phyloP scores from a whole-genome alignment of 2,888 invertebrate species.

The Drosophila melanosoma region DNA sequence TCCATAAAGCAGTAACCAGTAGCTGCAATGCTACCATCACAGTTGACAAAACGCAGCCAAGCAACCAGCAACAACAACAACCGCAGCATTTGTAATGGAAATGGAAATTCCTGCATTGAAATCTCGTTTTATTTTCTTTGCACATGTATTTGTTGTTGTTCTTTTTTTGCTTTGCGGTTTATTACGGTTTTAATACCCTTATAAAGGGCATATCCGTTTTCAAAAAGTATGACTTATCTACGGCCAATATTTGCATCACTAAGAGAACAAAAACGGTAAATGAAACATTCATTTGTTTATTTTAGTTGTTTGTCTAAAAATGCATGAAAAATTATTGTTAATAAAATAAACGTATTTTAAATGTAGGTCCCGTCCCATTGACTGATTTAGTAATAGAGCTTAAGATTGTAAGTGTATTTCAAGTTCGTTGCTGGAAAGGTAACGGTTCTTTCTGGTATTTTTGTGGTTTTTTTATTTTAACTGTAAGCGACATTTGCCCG shows the following conservation, averaged over 20 bases:
- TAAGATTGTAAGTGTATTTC: slow-evolving; percentile 9
- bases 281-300: background rate
- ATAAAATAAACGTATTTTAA: background rate
- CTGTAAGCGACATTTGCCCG: slow-evolving; percentile 59
- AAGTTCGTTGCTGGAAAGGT: background rate
- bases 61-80: slow-evolving; percentile 47
- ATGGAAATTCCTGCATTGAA: slow-evolving; percentile 77
- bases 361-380: background rate
- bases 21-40: slow-evolving; percentile 48
- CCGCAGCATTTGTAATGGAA: slow-evolving; percentile 72
- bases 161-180: slow-evolving; percentile 56
- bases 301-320: background rate
- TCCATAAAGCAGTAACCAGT: slow-evolving; percentile 37
- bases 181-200: slow-evolving; percentile 40
- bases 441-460: background rate
- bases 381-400: background rate
- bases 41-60: slow-evolving; percentile 71
- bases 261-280: background rate
- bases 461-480: slow-evolving; percentile 25
- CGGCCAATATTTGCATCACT: background rate
- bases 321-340: background rate
- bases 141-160: slow-evolving; percentile 25
- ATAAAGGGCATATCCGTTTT: background rate
- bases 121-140: slow-evolving; percentile 67
- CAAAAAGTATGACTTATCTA: background rate